Conservation (phyloP, 2,888 invertebrate genomes). For the Cancer borealis region DNA sequence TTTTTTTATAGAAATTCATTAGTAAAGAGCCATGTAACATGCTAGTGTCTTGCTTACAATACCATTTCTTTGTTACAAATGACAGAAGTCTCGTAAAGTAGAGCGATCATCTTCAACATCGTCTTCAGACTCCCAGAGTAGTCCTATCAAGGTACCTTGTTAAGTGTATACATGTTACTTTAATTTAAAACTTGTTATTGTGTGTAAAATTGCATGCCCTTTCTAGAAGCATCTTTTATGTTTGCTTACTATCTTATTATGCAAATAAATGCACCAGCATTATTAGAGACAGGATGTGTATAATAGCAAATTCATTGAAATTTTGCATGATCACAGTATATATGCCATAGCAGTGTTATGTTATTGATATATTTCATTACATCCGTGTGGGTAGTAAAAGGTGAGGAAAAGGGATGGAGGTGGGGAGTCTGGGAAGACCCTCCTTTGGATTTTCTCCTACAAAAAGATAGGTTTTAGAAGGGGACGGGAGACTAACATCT, state of each 20-base stretch:
- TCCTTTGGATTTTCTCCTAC: too few species aligned
- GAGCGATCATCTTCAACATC: constrained; percentile 68
- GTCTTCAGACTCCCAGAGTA: constrained; percentile 68
- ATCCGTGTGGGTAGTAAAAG: too few species aligned
- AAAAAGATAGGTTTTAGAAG: too few species aligned
- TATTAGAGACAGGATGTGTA: too few species aligned
- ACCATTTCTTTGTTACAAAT: background rate
- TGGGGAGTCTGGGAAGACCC: too few species aligned
- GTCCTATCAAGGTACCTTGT: constrained; percentile 67
- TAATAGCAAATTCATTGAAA: too few species aligned
- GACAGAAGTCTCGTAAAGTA: constrained; percentile 72
- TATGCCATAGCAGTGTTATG: too few species aligned
- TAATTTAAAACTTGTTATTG: background rate
- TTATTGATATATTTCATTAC: too few species aligned
- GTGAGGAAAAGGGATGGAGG: too few species aligned
- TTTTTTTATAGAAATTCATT: background rate
- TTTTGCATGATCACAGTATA: too few species aligned
- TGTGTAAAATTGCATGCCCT: background rate
- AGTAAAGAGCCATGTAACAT: background rate
- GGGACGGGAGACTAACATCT: too few species aligned
- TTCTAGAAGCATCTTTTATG: background rate
- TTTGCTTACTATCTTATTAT: background rate
- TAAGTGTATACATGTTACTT: constrained; percentile 21
- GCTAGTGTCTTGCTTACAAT: background rate
- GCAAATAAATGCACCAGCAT: background rate